These are phyloP conservation scores for Habropoda laboriosa DNA, from an alignment of 1,140 invertebrate genomes.

Conservation along the genomic window DNA sequence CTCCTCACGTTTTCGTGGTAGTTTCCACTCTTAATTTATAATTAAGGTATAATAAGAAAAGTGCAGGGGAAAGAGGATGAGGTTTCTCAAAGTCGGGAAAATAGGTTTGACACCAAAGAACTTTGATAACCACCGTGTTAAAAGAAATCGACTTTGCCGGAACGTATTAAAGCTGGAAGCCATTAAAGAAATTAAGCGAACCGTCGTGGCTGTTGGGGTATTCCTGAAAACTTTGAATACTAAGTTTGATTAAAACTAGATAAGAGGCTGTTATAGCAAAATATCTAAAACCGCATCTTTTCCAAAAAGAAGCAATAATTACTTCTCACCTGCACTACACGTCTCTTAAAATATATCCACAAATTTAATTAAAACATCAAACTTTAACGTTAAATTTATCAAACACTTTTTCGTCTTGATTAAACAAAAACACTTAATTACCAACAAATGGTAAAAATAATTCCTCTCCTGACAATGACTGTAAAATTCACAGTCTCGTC, in stretches of 20 bases:
- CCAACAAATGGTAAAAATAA: no score
- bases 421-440: no score
- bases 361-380: no score
- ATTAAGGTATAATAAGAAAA: not conserved
- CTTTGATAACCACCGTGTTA: not conserved
- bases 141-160: slow-evolving; percentile 13
- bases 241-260: slow-evolving; percentile 13
- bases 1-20: not conserved
- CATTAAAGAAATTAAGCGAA: slow-evolving; percentile 28
- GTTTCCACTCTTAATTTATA: not conserved
- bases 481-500: no score
- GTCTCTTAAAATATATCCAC: no score
- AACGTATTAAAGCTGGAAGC: slow-evolving; percentile 12
- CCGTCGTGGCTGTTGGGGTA: not conserved
- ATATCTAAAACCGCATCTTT: not conserved
- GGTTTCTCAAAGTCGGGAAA: not conserved
- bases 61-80: not conserved
- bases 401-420: no score
- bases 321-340: no score
- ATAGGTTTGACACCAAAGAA: slow-evolving; percentile 1
- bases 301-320: no score
- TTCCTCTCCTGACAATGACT: no score
- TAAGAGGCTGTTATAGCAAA: not conserved
- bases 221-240: slow-evolving; percentile 1
- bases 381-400: no score